Conservation (phyloP, 2,888 invertebrate species). For the Drosophila ustulata region DNA sequence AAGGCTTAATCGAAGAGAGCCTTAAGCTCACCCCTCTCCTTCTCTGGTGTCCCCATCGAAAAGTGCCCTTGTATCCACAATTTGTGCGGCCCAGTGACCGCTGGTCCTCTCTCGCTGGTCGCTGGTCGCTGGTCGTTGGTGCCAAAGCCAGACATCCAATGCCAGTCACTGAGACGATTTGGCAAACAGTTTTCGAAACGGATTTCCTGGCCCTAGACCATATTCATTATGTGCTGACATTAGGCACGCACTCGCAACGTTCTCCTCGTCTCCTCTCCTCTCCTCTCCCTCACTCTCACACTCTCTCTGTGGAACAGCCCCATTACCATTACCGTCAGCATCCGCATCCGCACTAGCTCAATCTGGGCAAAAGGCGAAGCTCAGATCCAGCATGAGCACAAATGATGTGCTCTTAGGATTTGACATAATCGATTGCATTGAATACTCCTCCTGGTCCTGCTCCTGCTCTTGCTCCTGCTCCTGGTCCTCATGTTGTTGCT, state of each 20-base stretch:
- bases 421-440: slow-evolving; percentile 65
- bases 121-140: not conserved
- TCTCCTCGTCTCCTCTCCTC: not conserved
- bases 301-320: not conserved
- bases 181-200: slow-evolving; percentile 53
- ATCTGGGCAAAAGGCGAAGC: slow-evolving; percentile 17
- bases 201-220: slow-evolving; percentile 46
- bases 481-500: slow-evolving; percentile 23
- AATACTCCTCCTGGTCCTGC: slow-evolving; percentile 25
- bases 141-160: slow-evolving; percentile 20
- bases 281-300: not conserved
- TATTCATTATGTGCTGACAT: slow-evolving; percentile 65
- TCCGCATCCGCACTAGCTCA: slow-evolving; percentile 12
- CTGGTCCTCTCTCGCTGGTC: not conserved
- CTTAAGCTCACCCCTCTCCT: slow-evolving; percentile 5
- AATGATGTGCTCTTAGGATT: slow-evolving; percentile 65
- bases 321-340: slow-evolving; percentile 10
- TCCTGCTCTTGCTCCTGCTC: not conserved
- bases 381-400: slow-evolving; percentile 41
- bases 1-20: slow-evolving; percentile 17
- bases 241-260: slow-evolving; percentile 45
- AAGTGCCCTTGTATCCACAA: slow-evolving; percentile 11
- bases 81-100: slow-evolving; percentile 16
- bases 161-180: slow-evolving; percentile 37
- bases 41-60: slow-evolving; percentile 9